Evolutionary conservation across 2,888 invertebrate genomes (phyloP), one percentile per base, ranked within the genome.

Genomic region (Agrotis exclamationis): DNA sequence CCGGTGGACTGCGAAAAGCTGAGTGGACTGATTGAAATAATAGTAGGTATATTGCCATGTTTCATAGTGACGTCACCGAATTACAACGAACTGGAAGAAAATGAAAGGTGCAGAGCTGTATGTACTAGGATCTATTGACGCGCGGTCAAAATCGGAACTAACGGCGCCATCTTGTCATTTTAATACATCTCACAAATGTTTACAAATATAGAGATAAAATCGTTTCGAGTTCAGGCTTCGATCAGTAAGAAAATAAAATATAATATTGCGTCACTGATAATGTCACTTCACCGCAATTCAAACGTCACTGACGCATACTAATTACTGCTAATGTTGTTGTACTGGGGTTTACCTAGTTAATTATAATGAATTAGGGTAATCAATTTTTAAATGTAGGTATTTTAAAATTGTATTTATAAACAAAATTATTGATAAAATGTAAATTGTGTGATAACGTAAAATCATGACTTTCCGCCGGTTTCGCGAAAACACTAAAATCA

Each of bases 181-280:
- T 4, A 54, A 54, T 54, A 54, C 11, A 54, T 33, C 6, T 33
- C n/a, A 56, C 54, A n/a, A 54, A 54, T 33, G 33, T 56, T 56
- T 54, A 54, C 28, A 28, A 56, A 56, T 13, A 56, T 2, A 33
- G 33, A 33, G n/a, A 56, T 14, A 56, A n/a, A 6, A 20, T 58
- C 20, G 48, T 13, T 24, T 50, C 6, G 24, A 45, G 22, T 64
- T 51, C 45, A 18, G 22, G n/a, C 33, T 62, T 70, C 51, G 22
- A 33, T 50, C 59, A 3, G 65, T 68, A 53, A 53, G 13, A 67
- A 51, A 51, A 68, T 45, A 67, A 51, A 51, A 68, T 45, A 28
- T 65, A 22, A 18, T 48, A 4, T 63, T 58, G 63, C 70, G 73
- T 77, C 77, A 73, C 45, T 48, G n/a, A 18, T 66, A 16, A 24